A percentile compares a stretch with the other conserved stretches of the same genome.
Evolutionary conservation across 1,140 invertebrate genomes (phyloP).

Genomic region (Notospermus geniculatus): DNA sequence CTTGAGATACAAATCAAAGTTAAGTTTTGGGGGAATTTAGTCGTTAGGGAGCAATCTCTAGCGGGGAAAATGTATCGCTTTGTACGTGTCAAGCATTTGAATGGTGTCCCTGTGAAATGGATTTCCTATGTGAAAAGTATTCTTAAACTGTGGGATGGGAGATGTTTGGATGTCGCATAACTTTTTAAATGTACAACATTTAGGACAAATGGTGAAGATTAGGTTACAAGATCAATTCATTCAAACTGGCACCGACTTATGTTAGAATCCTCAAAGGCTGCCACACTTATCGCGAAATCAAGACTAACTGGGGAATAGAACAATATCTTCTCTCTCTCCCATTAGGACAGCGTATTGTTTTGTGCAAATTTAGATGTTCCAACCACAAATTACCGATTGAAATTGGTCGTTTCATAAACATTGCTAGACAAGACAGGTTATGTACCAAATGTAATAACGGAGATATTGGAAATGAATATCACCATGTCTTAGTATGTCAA

Average conservation of each 20-base stretch:
- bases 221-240: constrained; percentile 1
- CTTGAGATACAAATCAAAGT: background rate
- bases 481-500: too few species aligned
- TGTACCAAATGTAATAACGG: too few species aligned
- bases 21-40: background rate
- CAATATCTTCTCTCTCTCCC: background rate
- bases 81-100: background rate
- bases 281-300: background rate
- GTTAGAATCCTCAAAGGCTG: background rate
- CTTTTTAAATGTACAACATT: background rate
- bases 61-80: background rate
- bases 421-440: too few species aligned
- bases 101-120: background rate
- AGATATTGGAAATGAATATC: too few species aligned
- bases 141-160: background rate
- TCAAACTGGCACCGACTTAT: background rate
- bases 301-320: background rate
- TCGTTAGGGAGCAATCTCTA: too few species aligned
- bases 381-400: too few species aligned
- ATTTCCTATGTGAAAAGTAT: background rate
- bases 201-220: background rate
- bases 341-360: too few species aligned
- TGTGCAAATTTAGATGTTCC: too few species aligned
- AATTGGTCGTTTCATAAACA: too few species aligned
- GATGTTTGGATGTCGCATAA: background rate